Base-by-base conservation (phyloP, 2,888 invertebrate species). In the Siphlonurus alternatus region DNA sequence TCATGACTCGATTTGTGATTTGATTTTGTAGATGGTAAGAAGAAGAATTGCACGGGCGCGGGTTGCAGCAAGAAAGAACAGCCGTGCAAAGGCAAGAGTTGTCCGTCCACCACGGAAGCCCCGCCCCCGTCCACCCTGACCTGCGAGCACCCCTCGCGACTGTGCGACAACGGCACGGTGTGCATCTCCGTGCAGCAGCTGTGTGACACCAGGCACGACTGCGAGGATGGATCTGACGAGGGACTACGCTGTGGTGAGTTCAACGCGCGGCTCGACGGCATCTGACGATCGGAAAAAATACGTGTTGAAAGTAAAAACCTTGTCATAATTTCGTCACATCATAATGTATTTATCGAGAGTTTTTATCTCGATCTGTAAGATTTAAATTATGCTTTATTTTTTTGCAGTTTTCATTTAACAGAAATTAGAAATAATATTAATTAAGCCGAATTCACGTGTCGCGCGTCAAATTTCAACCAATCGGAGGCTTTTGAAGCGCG, bases 181-280 rank as follows among this genome's bases (percentile, higher is more conserved):
- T 93, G 93, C 75, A 81, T 93, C 67, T 78, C 83, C 59, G 83
- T 87, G 15, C 77, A 78, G 63, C 82, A 85, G 73, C 80, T 89
- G 24, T 93, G 93, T 75, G 87, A 93, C 76, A 83, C 81, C 1
- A 72, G 73, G 20, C 69, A 73, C 2, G 86, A 93, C 73, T 92
- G 91, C 75, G 75, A 76, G 1, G 90, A 92, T 75, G 83, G 82
- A 20, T 83, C 85, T 0, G 93, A 93, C 74, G 93, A 93, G 76
- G 85, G 87, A 0, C 80, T 83, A 66, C 77, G 85, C 10, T 91
- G 91, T 71, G 80, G 83, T 76, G 66, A 72, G 72, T 70, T 22
- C 38, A 1, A 54, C 19, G 23, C 59, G n/a, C 19, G 53, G 18
- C 19, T 18, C 19, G 18, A n/a, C 18, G 19, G 18, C 19, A n/a